Conservation (phyloP, 2,113 vertebrate genomes). For the Micronisus gabar region DNA sequence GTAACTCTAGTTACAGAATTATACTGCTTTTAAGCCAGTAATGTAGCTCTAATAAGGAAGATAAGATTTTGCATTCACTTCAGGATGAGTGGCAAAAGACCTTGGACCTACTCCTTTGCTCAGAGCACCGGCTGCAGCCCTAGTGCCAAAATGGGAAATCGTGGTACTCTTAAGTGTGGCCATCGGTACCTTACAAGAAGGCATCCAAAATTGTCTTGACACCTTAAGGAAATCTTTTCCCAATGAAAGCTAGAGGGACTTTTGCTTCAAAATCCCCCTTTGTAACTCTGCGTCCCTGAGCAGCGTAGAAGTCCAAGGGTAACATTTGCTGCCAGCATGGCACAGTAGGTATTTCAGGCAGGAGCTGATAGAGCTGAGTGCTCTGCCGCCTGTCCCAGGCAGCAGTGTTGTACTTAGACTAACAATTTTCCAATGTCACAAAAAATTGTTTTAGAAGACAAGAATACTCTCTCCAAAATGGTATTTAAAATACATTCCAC, state of each 20-base stretch:
- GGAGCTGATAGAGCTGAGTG: fast-evolving
- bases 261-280: not conserved
- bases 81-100: not conserved
- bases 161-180: not conserved
- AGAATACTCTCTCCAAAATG: not conserved
- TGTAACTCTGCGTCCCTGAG: not conserved
- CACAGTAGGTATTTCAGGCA: not conserved
- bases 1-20: not conserved
- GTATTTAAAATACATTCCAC: not conserved
- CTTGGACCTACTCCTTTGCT: not conserved
- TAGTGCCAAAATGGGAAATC: not conserved
- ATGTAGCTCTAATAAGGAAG: not conserved
- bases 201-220: not conserved
- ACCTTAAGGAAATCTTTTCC: not conserved
- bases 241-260: not conserved
- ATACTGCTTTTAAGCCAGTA: not conserved
- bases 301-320: not conserved
- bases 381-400: not conserved
- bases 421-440: not conserved
- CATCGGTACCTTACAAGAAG: not conserved
- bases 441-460: not conserved
- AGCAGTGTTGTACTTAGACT: not conserved
- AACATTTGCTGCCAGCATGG: fast-evolving
- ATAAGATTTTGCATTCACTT: not conserved
- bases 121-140: not conserved